Conservation (phyloP, 2,888 invertebrate genomes). For the Cosmopolites sordidus region DNA sequence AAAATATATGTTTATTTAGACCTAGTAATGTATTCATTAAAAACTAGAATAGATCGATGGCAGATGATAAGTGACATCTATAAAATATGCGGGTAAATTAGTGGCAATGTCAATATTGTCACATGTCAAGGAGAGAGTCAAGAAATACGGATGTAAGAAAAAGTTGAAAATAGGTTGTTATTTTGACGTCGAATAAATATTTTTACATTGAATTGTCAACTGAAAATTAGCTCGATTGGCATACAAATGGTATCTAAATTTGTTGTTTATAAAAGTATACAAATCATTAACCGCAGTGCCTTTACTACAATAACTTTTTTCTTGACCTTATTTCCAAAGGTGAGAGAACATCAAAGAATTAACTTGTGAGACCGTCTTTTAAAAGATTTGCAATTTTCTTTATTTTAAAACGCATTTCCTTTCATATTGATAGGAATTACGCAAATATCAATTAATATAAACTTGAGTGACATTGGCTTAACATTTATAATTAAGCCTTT, state of each 20-base stretch:
- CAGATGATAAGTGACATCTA: too few species aligned
- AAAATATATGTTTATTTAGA: too few species aligned
- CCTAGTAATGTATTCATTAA: too few species aligned
- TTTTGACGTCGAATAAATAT: slow-evolving; percentile 17
- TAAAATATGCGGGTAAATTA: too few species aligned
- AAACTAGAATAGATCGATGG: too few species aligned
- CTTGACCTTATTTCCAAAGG: slow-evolving; percentile 45
- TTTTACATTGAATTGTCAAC: slow-evolving; percentile 25
- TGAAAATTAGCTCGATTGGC: slow-evolving; percentile 26
- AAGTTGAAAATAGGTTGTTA: slow-evolving; percentile 10
- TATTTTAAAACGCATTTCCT: slow-evolving; percentile 2
- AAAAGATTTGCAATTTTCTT: neutral
- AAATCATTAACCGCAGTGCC: slow-evolving; percentile 42
- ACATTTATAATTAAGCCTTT: too few species aligned
- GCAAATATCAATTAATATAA: slow-evolving; percentile 17
- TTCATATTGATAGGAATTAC: neutral
- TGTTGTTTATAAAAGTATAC: slow-evolving; percentile 41
- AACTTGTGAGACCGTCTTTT: too few species aligned
- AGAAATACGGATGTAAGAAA: neutral
- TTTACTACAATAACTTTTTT: slow-evolving; percentile 39
- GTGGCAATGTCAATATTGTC: neutral
- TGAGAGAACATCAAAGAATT: slow-evolving; percentile 34
- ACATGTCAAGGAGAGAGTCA: neutral
- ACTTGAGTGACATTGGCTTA: slow-evolving; percentile 38
- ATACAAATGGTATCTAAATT: slow-evolving; percentile 48